Evolutionary conservation across 2,113 vertebrate genomes (phyloP).

Genomic region (Uria lomvia): DNA sequence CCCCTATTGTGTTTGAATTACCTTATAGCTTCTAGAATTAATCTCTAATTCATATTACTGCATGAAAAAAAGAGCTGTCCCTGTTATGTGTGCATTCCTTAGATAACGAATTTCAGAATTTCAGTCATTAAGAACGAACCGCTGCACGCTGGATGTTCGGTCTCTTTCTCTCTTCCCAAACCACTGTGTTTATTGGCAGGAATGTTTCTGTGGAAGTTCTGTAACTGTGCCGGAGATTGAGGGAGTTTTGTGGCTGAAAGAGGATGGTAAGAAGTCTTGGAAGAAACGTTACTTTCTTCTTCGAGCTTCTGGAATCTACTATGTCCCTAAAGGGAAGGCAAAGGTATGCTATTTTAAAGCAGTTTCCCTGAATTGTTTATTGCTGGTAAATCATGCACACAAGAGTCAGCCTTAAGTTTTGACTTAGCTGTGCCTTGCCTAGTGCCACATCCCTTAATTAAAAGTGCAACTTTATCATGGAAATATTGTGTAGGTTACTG

Average conservation of each 20-base stretch:
- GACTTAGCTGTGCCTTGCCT: neutral
- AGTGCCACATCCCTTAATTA: neutral
- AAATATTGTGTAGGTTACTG: neutral
- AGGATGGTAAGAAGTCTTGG: slow-evolving; percentile 98
- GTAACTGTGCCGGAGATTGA: slow-evolving; percentile 98
- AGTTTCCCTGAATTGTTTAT: neutral
- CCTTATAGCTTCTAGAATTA: neutral
- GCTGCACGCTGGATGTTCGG: neutral
- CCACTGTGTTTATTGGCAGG: slow-evolving; percentile 69
- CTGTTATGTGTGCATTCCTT: neutral
- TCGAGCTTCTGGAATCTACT: slow-evolving; percentile 95
- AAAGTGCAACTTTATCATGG: neutral
- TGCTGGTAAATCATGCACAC: neutral
- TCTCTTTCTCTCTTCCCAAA: neutral
- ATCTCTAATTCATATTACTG: neutral
- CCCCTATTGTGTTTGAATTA: neutral
- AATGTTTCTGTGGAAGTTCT: slow-evolving; percentile 95
- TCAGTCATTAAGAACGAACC: neutral
- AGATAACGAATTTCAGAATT: neutral
- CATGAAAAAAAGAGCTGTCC: neutral
- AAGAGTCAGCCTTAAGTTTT: neutral
- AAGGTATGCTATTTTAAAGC: slow-evolving; percentile 76
- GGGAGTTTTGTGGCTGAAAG: slow-evolving; percentile 94
- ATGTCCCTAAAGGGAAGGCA: slow-evolving; percentile 96
- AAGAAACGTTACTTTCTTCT: slow-evolving; percentile 98